A percentile compares a stretch with the other conserved stretches of the same genome.
phyloP scores from a whole-genome alignment of 2,113 vertebrate genomes.

The Misgurnus mizolepis region DNA sequence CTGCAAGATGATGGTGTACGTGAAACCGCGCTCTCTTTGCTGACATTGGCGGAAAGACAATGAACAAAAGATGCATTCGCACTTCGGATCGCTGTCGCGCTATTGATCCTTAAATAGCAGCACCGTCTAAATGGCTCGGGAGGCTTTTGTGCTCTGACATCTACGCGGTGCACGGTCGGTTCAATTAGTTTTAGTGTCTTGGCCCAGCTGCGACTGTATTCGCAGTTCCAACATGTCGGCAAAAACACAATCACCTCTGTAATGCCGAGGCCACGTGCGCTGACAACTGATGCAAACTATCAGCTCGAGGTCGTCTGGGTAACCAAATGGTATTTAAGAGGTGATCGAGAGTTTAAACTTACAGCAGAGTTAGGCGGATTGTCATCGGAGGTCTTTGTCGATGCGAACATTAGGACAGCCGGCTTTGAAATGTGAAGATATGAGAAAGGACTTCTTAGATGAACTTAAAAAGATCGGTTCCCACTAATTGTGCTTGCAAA shows the following conservation, averaged over 20 bases:
- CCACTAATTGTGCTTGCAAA: not conserved
- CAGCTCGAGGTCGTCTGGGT: slow-evolving; percentile 15
- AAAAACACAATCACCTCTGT: slow-evolving; percentile 46
- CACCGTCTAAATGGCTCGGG: slow-evolving; percentile 63
- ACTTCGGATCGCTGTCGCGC: slow-evolving; percentile 58
- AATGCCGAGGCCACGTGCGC: not conserved
- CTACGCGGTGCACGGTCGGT: slow-evolving; percentile 53
- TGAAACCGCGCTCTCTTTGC: slow-evolving; percentile 64
- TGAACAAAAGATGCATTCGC: slow-evolving; percentile 55
- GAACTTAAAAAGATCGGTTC: not conserved
- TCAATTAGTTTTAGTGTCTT: slow-evolving; percentile 60
- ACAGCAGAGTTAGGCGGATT: slow-evolving; percentile 18
- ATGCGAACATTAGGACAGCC: slow-evolving; percentile 5
- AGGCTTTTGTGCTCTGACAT: slow-evolving; percentile 64
- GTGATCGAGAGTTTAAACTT: slow-evolving; percentile 34
- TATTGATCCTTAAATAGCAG: slow-evolving; percentile 76
- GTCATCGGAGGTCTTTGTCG: slow-evolving; percentile 21
- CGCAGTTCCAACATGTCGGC: slow-evolving; percentile 17
- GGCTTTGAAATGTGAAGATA: not conserved
- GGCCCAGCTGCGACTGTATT: slow-evolving; percentile 49
- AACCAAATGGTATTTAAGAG: slow-evolving; percentile 9
- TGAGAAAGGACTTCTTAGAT: not conserved
- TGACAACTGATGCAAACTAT: not conserved
- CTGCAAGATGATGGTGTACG: slow-evolving; percentile 64
- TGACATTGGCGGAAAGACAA: slow-evolving; percentile 70